A percentile compares a stretch with the other conserved stretches of the same genome.
Evolutionary conservation across 2,797 vertebrate genomes (phyloP).

Genomic region (Semotilus atromaculatus): DNA sequence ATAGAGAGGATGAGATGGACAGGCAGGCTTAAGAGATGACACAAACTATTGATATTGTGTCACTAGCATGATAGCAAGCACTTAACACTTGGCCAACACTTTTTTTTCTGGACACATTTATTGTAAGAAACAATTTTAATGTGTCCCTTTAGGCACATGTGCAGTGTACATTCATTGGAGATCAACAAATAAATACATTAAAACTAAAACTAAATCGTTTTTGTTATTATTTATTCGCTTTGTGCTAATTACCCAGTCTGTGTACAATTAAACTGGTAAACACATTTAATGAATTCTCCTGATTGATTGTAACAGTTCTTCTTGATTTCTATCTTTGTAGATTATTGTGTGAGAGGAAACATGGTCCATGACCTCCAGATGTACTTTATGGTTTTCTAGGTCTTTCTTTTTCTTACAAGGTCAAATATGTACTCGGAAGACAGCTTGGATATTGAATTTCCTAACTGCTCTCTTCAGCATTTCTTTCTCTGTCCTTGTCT

Average conservation of each 20-base stretch:
- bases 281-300: neutral
- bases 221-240: neutral
- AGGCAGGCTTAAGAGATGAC: neutral
- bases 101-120: neutral
- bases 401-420: conserved; percentile 7
- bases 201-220: neutral
- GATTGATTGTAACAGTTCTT: neutral
- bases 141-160: neutral
- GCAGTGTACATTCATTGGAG: neutral
- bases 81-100: neutral
- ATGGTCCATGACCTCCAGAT: neutral
- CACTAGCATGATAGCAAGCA: neutral
- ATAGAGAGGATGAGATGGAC: neutral
- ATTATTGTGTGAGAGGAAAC: neutral
- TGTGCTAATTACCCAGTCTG: neutral
- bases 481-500: neutral
- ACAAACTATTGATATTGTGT: neutral
- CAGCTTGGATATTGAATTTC: neutral
- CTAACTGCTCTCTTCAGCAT: neutral
- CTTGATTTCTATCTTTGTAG: conserved; percentile 8
- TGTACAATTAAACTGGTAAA: neutral
- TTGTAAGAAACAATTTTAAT: neutral
- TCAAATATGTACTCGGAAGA: conserved; percentile 4
- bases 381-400: neutral
- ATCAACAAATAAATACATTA: neutral